Base-by-base conservation (phyloP, 2,797 vertebrate genomes). In the Oophaga sylvatica region DNA sequence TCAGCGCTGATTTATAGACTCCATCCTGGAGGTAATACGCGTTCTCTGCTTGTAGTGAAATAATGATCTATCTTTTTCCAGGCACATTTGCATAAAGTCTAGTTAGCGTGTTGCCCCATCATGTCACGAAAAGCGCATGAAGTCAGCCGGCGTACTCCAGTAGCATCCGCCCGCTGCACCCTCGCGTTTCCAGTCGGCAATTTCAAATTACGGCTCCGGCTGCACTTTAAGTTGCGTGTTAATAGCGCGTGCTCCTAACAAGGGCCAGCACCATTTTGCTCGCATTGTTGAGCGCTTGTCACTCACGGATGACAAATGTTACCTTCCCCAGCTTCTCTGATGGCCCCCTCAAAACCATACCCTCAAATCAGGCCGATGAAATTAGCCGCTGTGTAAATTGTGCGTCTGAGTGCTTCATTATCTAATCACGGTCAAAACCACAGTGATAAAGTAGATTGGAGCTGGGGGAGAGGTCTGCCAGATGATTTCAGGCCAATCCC, bases 331-430 rank as follows among this genome's bases (percentile, higher is more conserved):
- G 94, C 92, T 94, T 93, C 94, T 94, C 93, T 93, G 92, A 94
- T 95, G 93, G 95, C 92, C 93, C 94, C 95, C 94, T 95, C 94
- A 95, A 95, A 94, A 94, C 94, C 92, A 93, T 94, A 95, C 96
- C 95, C 96, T 95, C 94, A 95, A 96, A 96, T 97, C 96, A 97
- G 96, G 93, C 94, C 95, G 96, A 96, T 96, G 95, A 96, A 97
- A 95, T 97, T 96, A 97, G 96, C 96, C 91, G 95, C 95, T 95
- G 96, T 95, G 96, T 97, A 97, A 97, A 97, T 96, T 96, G 95
- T 96, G 96, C 95, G 96, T 95, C 96, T 97, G 95, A 97, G 96
- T 96, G 96, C 95, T 96, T 97, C 96, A 98, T 98, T 98, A 98
- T 97, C 96, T 97, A 98, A 99, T 98, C 97, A 98, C 96, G 95